Evolutionary conservation across 1,140 invertebrate species (phyloP), one percentile per base, ranked within the genome.

Genomic region (Helicoverpa zea): DNA sequence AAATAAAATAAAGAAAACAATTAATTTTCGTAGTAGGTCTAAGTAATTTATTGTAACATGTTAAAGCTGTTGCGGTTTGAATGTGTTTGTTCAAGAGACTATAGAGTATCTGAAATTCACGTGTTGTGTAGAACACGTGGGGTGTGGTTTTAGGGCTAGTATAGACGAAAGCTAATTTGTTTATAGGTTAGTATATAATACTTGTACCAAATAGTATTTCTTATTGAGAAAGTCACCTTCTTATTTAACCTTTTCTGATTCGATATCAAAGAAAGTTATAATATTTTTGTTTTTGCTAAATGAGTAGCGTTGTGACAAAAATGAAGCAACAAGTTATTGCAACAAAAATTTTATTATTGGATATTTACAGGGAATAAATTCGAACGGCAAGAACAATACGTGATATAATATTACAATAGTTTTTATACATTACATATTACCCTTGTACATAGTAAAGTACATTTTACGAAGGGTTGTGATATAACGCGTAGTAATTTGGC

Each of bases 331-430:
- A 4, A 43, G 11, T n/a, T 73, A 73, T 56, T 79, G 77, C 77
- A 72, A 79, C 64, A 79, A 70, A 70, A 72, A 9, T 79, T 79
- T 79, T 72, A 72, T 79, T 79, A 72, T 79, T 79, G 49, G 16
- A 68, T 79, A 79, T 79, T 79, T 79, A 79, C 77, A 79, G 77
- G 43, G 52, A 72, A 49, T 75, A 75, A 61, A 63, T 63, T 75
- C 58, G 73, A 47, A 63, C 13, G 35, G 7, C 16, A 18, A 49
- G 35, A 61, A 47, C 58, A 74, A 43, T 73, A 43, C 35, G 4
- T 9, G 35, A 43, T 43, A 43, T 43, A 43, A 9, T 43, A 43
- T 9, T 43, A 43, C 5, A 43, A 43, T 43, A 43, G 11, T 56
- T 58, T 54, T 18, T 23, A 43, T 73, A 73, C 35, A 51, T 16